Evolutionary conservation across 2,888 invertebrate species (phyloP), one percentile per base, ranked within the genome.

Genomic region (Tanytarsus gracilentus): DNA sequence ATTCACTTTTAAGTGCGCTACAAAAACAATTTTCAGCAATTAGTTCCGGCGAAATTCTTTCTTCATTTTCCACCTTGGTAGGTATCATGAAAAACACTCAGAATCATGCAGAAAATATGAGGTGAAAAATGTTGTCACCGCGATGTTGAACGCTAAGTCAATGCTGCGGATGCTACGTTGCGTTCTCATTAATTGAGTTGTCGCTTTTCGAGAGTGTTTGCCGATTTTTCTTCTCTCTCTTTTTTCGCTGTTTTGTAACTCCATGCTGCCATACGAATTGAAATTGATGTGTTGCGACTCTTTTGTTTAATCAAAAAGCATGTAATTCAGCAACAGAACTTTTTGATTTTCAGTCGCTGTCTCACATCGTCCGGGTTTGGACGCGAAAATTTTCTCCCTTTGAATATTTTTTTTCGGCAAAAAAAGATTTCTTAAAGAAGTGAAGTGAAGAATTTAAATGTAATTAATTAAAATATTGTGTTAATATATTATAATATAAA

Each of bases 251-350:
- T 23, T 26, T 7, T 25, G 40, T 25, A 25, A 49, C 49, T 26
- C 16, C 49, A 49, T 25, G 49, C 49, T 25, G 55, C 16, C 25
- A 16, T 23, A 44, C 18, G 44, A 25, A 55, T n/a, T n/a, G 27
- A 55, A 53, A 55, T 30, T 55, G 39, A 55, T 55, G 55, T n/a
- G 11, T 8, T 14, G 52, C 39, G 39, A 4, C 55, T 33, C 40
- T 55, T 55, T 55, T 55, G 55, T 55, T 55, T 55, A 55, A 55
- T 55, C 55, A 55, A 14, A 55, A 52, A 40, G 18, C 40, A 18
- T 40, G 52, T 30, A n/a, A 30, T 55, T 40, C 40, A 44, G 44
- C 44, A 55, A 55, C 55, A 39, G n/a, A n/a, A n/a, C n/a, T n/a
- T n/a, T n/a, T n/a, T n/a, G n/a, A n/a, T n/a, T 23, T 55, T 55